Evolutionary conservation across 2,797 vertebrate genomes (phyloP).

Genomic region (Chloroceryle inda): DNA sequence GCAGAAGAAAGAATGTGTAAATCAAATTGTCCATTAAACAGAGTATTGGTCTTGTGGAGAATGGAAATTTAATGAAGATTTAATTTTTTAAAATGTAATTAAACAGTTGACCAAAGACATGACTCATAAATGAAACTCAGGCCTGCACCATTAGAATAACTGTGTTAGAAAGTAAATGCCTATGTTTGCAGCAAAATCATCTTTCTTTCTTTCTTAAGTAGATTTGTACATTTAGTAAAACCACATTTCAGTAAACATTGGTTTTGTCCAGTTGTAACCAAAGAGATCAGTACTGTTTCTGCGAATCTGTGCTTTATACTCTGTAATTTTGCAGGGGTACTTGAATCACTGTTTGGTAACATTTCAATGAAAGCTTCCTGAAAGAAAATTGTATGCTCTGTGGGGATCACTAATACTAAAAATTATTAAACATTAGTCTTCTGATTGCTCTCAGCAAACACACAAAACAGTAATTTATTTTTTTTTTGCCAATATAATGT

Average conservation of each 20-base stretch:
- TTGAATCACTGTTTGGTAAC: background rate
- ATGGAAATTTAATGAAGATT: background rate
- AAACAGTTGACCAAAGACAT: slow-evolving; percentile 75
- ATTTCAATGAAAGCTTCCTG: background rate
- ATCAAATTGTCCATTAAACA: background rate
- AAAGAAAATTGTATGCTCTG: background rate
- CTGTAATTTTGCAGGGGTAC: background rate
- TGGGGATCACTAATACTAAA: background rate
- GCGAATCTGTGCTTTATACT: background rate
- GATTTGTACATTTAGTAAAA: slow-evolving; percentile 52
- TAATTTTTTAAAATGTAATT: slow-evolving; percentile 49
- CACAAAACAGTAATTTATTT: background rate
- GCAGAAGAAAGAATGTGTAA: background rate
- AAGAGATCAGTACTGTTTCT: background rate
- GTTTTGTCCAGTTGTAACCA: background rate
- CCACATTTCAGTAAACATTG: background rate
- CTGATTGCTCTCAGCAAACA: background rate
- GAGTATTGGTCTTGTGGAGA: background rate
- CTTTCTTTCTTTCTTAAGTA: slow-evolving; percentile 54
- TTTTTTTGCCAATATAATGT: background rate
- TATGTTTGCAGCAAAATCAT: slow-evolving; percentile 60
- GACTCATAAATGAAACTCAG: slow-evolving; percentile 66
- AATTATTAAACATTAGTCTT: background rate
- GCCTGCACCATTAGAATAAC: slow-evolving; percentile 79
- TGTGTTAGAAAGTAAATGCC: slow-evolving; percentile 79